Conservation (phyloP, 2,888 invertebrate species). For the Brenthis daphne region DNA sequence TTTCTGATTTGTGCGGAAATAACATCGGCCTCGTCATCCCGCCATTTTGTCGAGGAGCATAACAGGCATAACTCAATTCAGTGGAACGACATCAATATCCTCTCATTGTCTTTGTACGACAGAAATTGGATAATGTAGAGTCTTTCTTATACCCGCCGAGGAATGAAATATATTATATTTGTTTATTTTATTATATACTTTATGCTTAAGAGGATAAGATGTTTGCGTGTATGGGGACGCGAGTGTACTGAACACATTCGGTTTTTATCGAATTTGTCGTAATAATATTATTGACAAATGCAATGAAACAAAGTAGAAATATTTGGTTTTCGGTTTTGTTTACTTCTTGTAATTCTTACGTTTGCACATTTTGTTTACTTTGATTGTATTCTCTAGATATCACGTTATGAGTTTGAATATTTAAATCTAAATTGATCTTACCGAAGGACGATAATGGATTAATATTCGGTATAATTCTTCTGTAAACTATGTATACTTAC, state of each 20-base stretch:
- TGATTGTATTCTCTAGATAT: not conserved
- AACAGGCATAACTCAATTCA: constrained; percentile 44
- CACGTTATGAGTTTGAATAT: not conserved
- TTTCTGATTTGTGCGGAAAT: constrained; percentile 39
- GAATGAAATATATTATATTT: constrained; percentile 26
- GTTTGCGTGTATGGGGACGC: not conserved
- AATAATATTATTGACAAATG: constrained; percentile 26
- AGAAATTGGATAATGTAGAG: constrained; percentile 62
- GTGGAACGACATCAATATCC: constrained; percentile 55
- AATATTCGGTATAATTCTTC: not conserved
- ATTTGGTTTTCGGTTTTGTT: constrained; percentile 19
- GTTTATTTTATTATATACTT: constrained; percentile 29
- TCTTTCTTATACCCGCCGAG: constrained; percentile 31
- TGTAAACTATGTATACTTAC: no score
- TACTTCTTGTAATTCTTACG: not conserved
- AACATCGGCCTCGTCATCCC: constrained; percentile 38
- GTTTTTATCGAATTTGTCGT: constrained; percentile 28
- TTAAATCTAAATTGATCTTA: no score
- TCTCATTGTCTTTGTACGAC: constrained; percentile 60
- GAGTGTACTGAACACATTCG: constrained; percentile 13
- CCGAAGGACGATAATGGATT: not conserved
- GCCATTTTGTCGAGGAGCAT: constrained; percentile 37
- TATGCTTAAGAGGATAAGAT: constrained; percentile 16
- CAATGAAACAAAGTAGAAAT: constrained; percentile 9
- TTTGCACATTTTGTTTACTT: not conserved